Conservation (phyloP, 2,888 invertebrate genomes). For the Hyppa rectilinea region DNA sequence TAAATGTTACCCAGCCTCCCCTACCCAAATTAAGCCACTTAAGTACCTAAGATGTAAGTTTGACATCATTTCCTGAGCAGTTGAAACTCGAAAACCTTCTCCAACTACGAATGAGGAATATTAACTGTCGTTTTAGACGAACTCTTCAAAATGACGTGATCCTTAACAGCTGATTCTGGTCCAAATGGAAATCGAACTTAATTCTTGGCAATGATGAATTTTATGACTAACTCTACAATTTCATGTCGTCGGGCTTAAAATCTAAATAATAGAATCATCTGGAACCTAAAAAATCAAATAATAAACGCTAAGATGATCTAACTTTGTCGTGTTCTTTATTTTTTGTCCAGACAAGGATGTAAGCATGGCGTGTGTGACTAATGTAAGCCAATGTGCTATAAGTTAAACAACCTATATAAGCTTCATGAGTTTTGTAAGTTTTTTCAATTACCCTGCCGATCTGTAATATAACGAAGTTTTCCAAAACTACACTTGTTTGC, state of each 20-base stretch:
- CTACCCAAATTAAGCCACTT: no score
- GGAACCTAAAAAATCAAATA: conserved; percentile 21
- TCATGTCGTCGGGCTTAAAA: conserved; percentile 28
- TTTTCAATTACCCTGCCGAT: conserved; percentile 12
- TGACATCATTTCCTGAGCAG: background rate
- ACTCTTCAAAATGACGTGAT: conserved; percentile 16
- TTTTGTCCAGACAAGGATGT: conserved; percentile 62
- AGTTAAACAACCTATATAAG: conserved; percentile 31
- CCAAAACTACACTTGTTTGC: conserved; percentile 14
- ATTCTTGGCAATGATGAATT: conserved; percentile 13
- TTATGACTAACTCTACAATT: conserved; percentile 32
- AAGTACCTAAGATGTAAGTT: background rate
- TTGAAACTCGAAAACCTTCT: background rate
- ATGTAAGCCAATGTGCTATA: conserved; percentile 42
- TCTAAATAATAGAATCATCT: conserved; percentile 27
- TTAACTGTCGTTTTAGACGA: background rate
- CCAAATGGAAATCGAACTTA: conserved; percentile 2
- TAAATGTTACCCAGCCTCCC: no score
- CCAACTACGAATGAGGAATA: background rate
- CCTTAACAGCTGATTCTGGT: background rate
- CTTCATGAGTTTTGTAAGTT: conserved; percentile 8
- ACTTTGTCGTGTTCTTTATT: conserved; percentile 56
- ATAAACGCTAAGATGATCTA: conserved; percentile 50
- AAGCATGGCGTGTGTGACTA: conserved; percentile 54
- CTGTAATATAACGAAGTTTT: background rate